A percentile compares a stretch with the other conserved stretches of the same genome.
Conservation (phyloP, 2,888 invertebrate species). For the Drosophila birchii region DNA sequence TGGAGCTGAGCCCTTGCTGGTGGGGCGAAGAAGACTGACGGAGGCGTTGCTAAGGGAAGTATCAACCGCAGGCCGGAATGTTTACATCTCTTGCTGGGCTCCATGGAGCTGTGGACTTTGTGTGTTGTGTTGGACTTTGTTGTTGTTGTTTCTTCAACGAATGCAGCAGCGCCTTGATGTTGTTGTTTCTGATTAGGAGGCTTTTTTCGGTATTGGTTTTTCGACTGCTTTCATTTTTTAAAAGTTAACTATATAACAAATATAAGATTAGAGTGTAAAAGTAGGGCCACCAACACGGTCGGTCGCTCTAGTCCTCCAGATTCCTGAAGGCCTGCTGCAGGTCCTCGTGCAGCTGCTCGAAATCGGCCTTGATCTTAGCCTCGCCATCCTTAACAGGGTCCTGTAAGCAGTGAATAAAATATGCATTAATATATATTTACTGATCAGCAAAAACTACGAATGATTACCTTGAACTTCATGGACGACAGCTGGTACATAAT, state of each 20-base stretch:
- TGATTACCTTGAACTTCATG: slow-evolving; percentile 96
- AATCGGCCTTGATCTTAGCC: slow-evolving; percentile 97
- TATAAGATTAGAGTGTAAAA: slow-evolving; percentile 80
- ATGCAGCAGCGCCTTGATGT: slow-evolving; percentile 66
- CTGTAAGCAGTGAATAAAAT: slow-evolving; percentile 85
- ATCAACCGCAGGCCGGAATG: slow-evolving; percentile 79
- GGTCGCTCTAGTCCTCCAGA: slow-evolving; percentile 93
- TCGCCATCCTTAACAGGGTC: slow-evolving; percentile 99
- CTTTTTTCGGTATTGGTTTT: slow-evolving; percentile 38
- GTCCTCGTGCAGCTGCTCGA: slow-evolving; percentile 98
- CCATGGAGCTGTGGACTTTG: slow-evolving; percentile 55
- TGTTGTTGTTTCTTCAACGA: slow-evolving; percentile 48
- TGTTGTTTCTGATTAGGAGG: slow-evolving; percentile 39
- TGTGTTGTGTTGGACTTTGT: slow-evolving; percentile 32
- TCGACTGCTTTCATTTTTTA: slow-evolving; percentile 65
- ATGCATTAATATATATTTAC: neutral
- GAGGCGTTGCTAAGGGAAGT: slow-evolving; percentile 45
- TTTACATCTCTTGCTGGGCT: slow-evolving; percentile 64
- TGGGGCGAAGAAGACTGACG: slow-evolving; percentile 27
- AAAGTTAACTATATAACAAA: slow-evolving; percentile 79
- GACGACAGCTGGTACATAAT: slow-evolving; percentile 98
- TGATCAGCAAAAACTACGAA: rapidly evolving
- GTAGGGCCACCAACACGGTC: slow-evolving; percentile 67
- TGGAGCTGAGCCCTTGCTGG: slow-evolving; percentile 1
- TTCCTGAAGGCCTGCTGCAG: slow-evolving; percentile 99